Base-by-base conservation (phyloP, 2,888 invertebrate species). In the Cephus spinipes region DNA sequence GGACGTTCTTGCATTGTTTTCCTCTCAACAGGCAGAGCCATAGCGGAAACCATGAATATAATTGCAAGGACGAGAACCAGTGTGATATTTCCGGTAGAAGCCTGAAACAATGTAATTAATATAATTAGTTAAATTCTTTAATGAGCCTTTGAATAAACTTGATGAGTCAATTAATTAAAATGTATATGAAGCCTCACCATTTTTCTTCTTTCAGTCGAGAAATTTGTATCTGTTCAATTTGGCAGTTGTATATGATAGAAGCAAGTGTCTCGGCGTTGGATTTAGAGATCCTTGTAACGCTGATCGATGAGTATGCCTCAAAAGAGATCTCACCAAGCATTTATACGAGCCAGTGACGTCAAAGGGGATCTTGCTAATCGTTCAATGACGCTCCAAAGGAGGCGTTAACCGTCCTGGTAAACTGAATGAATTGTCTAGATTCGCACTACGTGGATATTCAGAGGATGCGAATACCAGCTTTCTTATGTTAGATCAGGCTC, bases 301-400 rank as follows among this genome's bases (percentile, higher is more conserved):
- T 80, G 79, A 77, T 36, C 79, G 79, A 79, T 83, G 79, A 86
- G 86, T 84, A 83, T 84, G 82, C 31, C 78, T 78, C 36, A 74
- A 73, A 80, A 76, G 78, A 76, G 79, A 78, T 76, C 80, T 81
- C 77, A 74, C 79, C 82, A 81, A 40, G 86, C 85, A 87, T 90
- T 90, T 90, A 90, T 91, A 90, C 83, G 80, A 82, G 81, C 81
- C 78, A 83, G 82, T 90, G 90, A 90, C 91, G 91, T 90, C 89
- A 90, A 90, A 89, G 83, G 84, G 83, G 87, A 84, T 82, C 86
- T 87, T 86, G 90, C 90, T 91, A 91, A 91, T 88, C 81, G 85
- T 86, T 86, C 83, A 86, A 84, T 89, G 90, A 90, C 89, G 90
- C 82, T 87, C 78, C 77, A 77, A 76, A 77, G 69, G 76, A 85